Percentiles rank a stretch among this genome's conserved stretches.
Conservation (phyloP, 2,888 invertebrate genomes). For the Alviniconcha strummeri region DNA sequence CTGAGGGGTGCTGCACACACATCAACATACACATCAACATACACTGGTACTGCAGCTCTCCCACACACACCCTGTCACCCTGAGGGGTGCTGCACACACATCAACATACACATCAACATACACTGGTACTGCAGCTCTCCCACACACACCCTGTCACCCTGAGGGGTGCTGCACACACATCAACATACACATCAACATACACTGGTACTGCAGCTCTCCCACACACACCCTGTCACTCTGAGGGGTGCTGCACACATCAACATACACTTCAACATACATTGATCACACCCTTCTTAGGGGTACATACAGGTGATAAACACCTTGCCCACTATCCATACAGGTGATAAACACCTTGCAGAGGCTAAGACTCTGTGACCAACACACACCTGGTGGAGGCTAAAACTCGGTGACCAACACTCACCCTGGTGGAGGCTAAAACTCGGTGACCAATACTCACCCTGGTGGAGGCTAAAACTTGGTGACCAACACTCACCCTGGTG, state of each 20-base stretch:
- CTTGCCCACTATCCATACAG: too few relatives aligned
- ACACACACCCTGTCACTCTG: conserved; percentile 28
- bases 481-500: too few relatives aligned
- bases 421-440: too few relatives aligned
- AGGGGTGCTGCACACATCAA: neutral
- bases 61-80: neutral
- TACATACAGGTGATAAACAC: too few relatives aligned
- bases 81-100: neutral
- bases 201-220: conserved; percentile 56
- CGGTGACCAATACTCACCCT: too few relatives aligned
- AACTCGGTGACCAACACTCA: too few relatives aligned
- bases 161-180: neutral
- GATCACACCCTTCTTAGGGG: conserved; percentile 2
- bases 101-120: neutral
- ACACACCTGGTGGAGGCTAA: too few relatives aligned
- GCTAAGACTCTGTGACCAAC: too few relatives aligned
- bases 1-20: neutral
- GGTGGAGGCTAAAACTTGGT: too few relatives aligned
- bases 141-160: neutral
- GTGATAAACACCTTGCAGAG: too few relatives aligned
- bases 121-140: neutral
- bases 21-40: neutral
- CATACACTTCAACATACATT: neutral
- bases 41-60: neutral
- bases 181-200: conserved; percentile 19